Evolutionary conservation across 2,797 vertebrate genomes (phyloP).

Genomic region (Melanotaenia nigrans): DNA sequence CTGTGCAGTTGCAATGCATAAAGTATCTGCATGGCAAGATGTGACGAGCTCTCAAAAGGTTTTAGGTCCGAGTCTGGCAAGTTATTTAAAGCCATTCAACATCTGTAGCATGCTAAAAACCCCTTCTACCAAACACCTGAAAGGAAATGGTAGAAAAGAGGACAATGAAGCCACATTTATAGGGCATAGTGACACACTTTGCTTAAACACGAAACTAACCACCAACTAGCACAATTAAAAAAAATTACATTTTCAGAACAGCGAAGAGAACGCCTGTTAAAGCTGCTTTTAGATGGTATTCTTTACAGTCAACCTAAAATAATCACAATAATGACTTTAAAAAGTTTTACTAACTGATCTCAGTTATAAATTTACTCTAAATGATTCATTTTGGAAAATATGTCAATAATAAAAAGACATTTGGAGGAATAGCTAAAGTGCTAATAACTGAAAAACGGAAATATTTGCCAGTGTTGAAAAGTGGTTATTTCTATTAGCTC

Average conservation of each 20-base stretch:
- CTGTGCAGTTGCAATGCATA: too few relatives aligned
- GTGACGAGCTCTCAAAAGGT: not conserved
- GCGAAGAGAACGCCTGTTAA: too few relatives aligned
- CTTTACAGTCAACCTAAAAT: too few relatives aligned
- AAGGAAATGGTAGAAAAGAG: not conserved
- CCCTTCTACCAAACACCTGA: not conserved
- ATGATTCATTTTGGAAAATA: not conserved
- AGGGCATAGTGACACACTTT: not conserved
- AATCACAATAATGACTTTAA: not conserved
- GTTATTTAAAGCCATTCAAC: not conserved
- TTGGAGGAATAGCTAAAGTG: conserved; percentile 1
- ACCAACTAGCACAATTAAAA: not conserved
- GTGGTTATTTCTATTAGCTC: not conserved
- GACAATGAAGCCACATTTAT: not conserved
- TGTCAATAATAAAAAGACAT: conserved; percentile 20
- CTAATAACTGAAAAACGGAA: not conserved
- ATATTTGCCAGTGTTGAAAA: not conserved
- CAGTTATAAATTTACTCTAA: conserved; percentile 15
- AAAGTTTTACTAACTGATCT: not conserved
- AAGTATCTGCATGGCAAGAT: too few relatives aligned
- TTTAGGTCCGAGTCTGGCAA: not conserved
- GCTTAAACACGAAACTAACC: not conserved
- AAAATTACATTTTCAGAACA: not conserved
- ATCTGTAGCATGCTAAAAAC: not conserved
- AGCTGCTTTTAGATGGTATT: too few relatives aligned